These are phyloP conservation scores for Heterochromis multidens DNA, from an alignment of 2,113 vertebrate genomes.

Conservation along the genomic window DNA sequence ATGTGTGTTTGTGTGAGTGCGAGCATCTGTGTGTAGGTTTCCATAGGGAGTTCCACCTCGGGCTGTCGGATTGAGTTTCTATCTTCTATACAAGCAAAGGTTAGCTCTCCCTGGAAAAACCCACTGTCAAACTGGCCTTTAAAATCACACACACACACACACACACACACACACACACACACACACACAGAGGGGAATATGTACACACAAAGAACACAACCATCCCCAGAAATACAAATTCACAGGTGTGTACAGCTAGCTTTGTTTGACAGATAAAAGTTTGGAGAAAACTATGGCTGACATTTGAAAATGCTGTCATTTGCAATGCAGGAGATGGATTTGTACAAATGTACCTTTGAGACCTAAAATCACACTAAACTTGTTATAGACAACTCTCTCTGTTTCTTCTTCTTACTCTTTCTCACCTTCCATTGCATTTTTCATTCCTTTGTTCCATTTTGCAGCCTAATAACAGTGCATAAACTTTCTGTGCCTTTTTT, in stretches of 20 bases:
- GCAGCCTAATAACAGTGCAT: neutral
- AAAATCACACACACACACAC: neutral
- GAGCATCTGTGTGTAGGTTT: neutral
- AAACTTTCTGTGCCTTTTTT: neutral
- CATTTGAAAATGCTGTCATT: slow-evolving; percentile 27
- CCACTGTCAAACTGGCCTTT: slow-evolving; percentile 38
- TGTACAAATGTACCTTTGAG: neutral
- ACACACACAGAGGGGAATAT: neutral
- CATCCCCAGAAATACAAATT: neutral
- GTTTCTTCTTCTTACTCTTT: neutral
- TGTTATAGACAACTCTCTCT: neutral
- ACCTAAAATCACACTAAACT: neutral
- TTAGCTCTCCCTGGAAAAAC: slow-evolving; percentile 41
- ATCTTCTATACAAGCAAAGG: slow-evolving; percentile 45
- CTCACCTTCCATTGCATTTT: neutral
- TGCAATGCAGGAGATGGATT: neutral
- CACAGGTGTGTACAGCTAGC: slow-evolving; percentile 4
- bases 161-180: neutral
- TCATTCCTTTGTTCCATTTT: neutral
- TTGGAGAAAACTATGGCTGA: neutral
- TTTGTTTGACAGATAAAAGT: slow-evolving; percentile 16
- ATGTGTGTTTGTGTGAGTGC: neutral
- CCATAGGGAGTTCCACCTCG: slow-evolving; percentile 6
- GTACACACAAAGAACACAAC: neutral
- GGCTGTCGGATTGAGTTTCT: slow-evolving; percentile 38